Conservation (phyloP, 2,797 vertebrate species). For the Tolypeutes matacus region DNA sequence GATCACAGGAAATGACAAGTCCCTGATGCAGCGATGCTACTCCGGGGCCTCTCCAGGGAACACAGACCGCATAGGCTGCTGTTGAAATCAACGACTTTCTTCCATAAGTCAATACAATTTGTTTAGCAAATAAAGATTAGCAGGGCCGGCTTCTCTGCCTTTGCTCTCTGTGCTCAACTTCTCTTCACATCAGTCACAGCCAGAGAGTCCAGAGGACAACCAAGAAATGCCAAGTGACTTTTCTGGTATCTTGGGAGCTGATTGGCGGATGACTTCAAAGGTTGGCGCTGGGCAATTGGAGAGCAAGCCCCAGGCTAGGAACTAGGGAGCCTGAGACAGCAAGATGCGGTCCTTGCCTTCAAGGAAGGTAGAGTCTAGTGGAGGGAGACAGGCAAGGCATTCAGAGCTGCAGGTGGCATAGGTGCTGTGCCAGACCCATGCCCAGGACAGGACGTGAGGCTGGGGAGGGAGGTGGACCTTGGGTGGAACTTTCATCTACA, state of each 20-base stretch:
- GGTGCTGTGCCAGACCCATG: neutral
- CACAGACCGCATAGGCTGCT: neutral
- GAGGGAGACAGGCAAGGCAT: neutral
- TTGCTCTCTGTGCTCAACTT: neutral
- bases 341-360: neutral
- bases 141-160: neutral
- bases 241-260: conserved; percentile 73
- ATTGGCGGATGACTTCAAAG: conserved; percentile 58
- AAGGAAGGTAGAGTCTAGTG: neutral
- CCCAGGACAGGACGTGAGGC: neutral
- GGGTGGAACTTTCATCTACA: neutral
- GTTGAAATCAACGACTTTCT: neutral
- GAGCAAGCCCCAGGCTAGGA: neutral
- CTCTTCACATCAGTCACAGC: neutral
- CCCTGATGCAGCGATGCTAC: neutral
- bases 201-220: neutral
- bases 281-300: neutral
- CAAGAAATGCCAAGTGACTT: neutral
- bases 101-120: neutral
- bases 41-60: neutral
- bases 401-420: too few species aligned
- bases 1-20: neutral
- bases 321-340: neutral
- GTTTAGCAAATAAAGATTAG: conserved; percentile 46
- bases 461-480: neutral